A percentile compares a stretch with the other conserved stretches of the same genome.
phyloP scores from a whole-genome alignment of 1,140 invertebrate genomes.

The Dysdera silvatica region DNA sequence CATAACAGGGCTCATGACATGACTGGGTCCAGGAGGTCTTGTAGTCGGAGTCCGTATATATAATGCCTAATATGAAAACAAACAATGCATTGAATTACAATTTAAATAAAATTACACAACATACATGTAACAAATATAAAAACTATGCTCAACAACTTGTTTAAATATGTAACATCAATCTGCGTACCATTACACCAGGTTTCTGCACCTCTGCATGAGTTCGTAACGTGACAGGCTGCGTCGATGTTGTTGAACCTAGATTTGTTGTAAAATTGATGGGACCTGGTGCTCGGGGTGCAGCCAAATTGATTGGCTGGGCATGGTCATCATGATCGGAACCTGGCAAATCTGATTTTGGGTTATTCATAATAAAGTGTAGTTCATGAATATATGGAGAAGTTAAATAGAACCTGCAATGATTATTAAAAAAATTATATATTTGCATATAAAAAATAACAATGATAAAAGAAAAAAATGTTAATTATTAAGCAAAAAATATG shows the following conservation, averaged over 20 bases:
- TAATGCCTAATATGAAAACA: constrained; percentile 2
- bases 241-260: not conserved
- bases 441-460: no score
- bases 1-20: constrained; percentile 20
- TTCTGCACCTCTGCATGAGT: constrained; percentile 19
- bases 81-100: not conserved
- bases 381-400: no score
- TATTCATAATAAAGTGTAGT: constrained; percentile 26
- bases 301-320: constrained; percentile 24
- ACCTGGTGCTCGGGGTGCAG: constrained; percentile 17
- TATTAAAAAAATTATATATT: no score
- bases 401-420: no score
- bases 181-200: constrained; percentile 18
- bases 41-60: constrained; percentile 17
- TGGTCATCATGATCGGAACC: constrained; percentile 21
- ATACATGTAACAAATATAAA: no score
- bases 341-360: constrained; percentile 15
- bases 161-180: not conserved
- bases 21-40: constrained; percentile 14
- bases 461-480: no score
- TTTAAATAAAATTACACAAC: no score
- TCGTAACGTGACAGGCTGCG: constrained; percentile 16
- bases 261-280: constrained; percentile 10
- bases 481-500: no score
- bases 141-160: no score